A percentile compares a stretch with the other conserved stretches of the same genome.
phyloP scores from a whole-genome alignment of 2,888 invertebrate genomes.

The Melanargia galathea region DNA sequence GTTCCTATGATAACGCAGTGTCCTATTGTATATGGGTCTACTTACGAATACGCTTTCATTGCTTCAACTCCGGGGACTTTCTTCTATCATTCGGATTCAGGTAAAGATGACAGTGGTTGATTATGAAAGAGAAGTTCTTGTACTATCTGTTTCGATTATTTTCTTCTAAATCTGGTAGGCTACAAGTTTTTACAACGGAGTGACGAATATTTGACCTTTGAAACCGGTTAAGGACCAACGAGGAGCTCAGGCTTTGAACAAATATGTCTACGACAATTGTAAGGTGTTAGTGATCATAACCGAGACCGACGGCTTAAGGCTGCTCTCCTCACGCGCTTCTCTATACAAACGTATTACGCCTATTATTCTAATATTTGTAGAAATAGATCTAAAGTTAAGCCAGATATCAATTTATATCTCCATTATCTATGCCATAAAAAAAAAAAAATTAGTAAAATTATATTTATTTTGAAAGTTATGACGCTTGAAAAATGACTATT shows the following conservation, averaged over 20 bases:
- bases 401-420: too few relatives aligned
- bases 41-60: slow-evolving; percentile 87
- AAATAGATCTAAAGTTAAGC: too few relatives aligned
- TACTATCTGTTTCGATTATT: too few relatives aligned
- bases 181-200: neutral
- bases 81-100: slow-evolving; percentile 87
- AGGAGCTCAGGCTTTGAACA: neutral
- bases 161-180: neutral
- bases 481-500: too few relatives aligned
- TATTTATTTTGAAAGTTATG: too few relatives aligned
- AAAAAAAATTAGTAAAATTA: too few relatives aligned
- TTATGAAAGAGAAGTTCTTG: neutral
- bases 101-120: slow-evolving; percentile 52
- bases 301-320: too few relatives aligned
- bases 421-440: too few relatives aligned
- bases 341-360: too few relatives aligned
- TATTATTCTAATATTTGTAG: too few relatives aligned
- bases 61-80: slow-evolving; percentile 87
- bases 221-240: neutral
- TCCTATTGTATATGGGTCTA: slow-evolving; percentile 85
- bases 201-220: neutral
- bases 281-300: neutral
- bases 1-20: slow-evolving; percentile 90
- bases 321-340: too few relatives aligned
- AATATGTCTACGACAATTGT: neutral